Percentiles rank a stretch among this genome's conserved stretches.
These are phyloP conservation scores for Ahaetulla prasina DNA, from an alignment of 2,113 vertebrate species.

Conservation along the genomic window DNA sequence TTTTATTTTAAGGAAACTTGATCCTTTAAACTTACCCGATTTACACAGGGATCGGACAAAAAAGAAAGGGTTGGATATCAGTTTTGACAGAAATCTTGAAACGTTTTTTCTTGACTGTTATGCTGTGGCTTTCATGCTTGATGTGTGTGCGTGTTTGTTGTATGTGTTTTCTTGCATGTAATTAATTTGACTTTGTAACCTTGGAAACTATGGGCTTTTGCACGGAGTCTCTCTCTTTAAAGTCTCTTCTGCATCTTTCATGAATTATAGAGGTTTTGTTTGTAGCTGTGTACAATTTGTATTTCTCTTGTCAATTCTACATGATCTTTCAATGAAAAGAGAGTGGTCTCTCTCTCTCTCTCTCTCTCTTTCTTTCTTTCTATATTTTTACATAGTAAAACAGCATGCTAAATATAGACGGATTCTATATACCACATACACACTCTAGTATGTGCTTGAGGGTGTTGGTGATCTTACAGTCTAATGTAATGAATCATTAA, in stretches of 20 bases:
- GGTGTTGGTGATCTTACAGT: neutral
- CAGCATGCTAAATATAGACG: neutral
- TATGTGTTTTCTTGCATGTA: neutral
- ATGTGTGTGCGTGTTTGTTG: neutral
- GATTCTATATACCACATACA: neutral
- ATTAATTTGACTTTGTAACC: constrained; percentile 44
- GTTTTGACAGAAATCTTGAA: neutral
- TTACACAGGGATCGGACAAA: neutral
- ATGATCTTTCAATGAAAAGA: neutral
- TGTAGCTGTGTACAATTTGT: neutral
- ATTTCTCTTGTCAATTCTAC: neutral
- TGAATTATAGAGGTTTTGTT: neutral
- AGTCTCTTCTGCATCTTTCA: neutral
- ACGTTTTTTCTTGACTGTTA: neutral
- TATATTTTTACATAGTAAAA: neutral
- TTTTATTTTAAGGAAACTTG: constrained; percentile 34
- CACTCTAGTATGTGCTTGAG: neutral
- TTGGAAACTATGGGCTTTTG: constrained; percentile 38
- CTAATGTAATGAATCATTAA: neutral
- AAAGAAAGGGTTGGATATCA: neutral
- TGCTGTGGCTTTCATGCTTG: neutral
- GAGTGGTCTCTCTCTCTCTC: neutral
- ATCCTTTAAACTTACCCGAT: neutral
- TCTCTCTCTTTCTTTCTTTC: neutral
- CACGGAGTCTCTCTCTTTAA: neutral